Conservation (phyloP, 2,888 invertebrate genomes). For the Epistrophe eligans region DNA sequence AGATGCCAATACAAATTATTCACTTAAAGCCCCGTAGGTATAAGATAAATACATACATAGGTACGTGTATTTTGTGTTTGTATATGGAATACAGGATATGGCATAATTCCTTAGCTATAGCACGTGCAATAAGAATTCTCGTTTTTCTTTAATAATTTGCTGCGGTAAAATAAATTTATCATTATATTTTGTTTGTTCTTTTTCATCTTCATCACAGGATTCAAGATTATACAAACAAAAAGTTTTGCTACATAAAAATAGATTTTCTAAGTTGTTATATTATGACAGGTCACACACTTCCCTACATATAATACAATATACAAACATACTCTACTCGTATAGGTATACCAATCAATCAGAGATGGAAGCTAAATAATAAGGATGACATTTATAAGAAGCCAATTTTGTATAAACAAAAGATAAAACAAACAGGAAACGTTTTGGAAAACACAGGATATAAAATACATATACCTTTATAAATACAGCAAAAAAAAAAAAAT, state of each 20-base stretch:
- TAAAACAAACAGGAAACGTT: conserved; percentile 37
- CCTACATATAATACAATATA: not conserved
- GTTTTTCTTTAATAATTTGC: conserved; percentile 23
- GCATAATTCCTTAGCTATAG: not conserved
- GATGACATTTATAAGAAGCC: conserved; percentile 2
- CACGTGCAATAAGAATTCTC: conserved; percentile 25
- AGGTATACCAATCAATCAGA: conserved; percentile 28
- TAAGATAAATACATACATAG: not conserved
- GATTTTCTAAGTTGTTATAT: not conserved
- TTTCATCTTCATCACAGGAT: conserved; percentile 16
- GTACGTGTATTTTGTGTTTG: conserved; percentile 2
- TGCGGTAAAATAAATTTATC: not conserved
- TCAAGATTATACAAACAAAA: conserved; percentile 14
- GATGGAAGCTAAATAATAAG: not conserved
- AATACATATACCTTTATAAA: not conserved
- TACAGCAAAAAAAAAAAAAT: not conserved
- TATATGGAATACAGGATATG: conserved; percentile 20
- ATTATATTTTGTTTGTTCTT: conserved; percentile 28
- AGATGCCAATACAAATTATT: conserved; percentile 43
- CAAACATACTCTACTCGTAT: too few relatives aligned
- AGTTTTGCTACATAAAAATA: not conserved
- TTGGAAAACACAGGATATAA: conserved; percentile 11
- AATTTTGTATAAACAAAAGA: conserved; percentile 16
- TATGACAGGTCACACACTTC: not conserved
- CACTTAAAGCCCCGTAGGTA: conserved; percentile 21